A percentile compares a stretch with the other conserved stretches of the same genome.
phyloP scores from a whole-genome alignment of 2,113 vertebrate genomes.

The Equus przewalskii region DNA sequence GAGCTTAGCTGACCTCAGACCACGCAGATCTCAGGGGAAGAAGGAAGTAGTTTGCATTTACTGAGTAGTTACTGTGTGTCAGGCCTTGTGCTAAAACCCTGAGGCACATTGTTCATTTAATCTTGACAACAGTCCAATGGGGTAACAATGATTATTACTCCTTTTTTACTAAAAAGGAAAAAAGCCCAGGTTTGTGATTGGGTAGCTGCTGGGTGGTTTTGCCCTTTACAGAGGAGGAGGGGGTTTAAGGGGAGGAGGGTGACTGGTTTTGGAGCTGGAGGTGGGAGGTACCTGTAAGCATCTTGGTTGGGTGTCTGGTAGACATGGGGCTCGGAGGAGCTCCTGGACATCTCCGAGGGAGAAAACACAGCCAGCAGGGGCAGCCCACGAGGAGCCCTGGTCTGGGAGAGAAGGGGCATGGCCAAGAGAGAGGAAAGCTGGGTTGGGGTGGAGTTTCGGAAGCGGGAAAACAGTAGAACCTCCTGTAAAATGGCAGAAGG shows the following conservation, averaged over 20 bases:
- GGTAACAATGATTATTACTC: no score
- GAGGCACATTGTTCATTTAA: no score
- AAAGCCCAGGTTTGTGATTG: not conserved
- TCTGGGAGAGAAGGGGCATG: not conserved
- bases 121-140: not conserved
- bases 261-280: not conserved
- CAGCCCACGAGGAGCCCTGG: not conserved
- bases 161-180: not conserved
- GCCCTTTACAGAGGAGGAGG: not conserved
- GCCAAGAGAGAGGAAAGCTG: not conserved
- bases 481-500: not conserved
- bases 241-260: not conserved
- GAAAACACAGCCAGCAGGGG: not conserved
- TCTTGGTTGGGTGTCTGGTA: no score
- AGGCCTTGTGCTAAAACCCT: not conserved
- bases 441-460: fast-evolving
- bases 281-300: not conserved
- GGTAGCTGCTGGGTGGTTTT: not conserved
- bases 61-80: not conserved
- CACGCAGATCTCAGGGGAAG: not conserved
- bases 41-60: not conserved
- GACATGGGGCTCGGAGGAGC: not conserved
- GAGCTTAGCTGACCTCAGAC: not conserved
- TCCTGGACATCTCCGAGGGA: not conserved
- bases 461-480: fast-evolving